Conservation (phyloP, 2,888 invertebrate genomes). For the Xanthia icteritia region DNA sequence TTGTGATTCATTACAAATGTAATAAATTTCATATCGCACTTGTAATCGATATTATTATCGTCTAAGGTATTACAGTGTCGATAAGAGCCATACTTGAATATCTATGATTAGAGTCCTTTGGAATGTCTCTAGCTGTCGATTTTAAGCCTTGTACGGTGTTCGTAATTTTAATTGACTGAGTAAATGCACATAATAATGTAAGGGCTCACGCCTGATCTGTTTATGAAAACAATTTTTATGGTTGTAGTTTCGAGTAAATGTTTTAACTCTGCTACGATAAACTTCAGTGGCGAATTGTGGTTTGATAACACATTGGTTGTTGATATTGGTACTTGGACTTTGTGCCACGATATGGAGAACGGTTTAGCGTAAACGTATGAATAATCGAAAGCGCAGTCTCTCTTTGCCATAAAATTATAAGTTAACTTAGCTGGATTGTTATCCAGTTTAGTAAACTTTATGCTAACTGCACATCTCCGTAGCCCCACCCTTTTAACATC, state of each 20-base stretch:
- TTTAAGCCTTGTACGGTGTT: constrained; percentile 23
- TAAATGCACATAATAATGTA: constrained; percentile 31
- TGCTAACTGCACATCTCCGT: not conserved
- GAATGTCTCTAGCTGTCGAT: constrained; percentile 38
- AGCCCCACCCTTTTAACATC: not conserved
- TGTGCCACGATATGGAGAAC: constrained; percentile 2
- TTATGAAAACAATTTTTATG: constrained; percentile 23
- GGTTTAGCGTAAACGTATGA: not conserved
- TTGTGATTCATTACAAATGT: constrained; percentile 57
- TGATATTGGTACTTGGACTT: constrained; percentile 10
- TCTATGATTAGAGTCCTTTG: constrained; percentile 44
- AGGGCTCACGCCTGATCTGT: constrained; percentile 27
- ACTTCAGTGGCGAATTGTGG: constrained; percentile 9
- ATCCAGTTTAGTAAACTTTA: not conserved
- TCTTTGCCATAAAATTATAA: not conserved
- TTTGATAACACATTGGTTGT: constrained; percentile 24
- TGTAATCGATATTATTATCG: constrained; percentile 61
- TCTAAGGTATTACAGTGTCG: constrained; percentile 53
- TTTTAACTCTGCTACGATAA: constrained; percentile 32
- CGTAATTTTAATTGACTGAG: constrained; percentile 37
- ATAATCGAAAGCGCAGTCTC: not conserved
- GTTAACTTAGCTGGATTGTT: too few relatives aligned
- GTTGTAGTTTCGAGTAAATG: constrained; percentile 1
- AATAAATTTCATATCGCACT: constrained; percentile 60
- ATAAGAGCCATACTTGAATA: constrained; percentile 52